Conservation (phyloP, 2,888 invertebrate genomes). For the Camptogramma bilineatum region DNA sequence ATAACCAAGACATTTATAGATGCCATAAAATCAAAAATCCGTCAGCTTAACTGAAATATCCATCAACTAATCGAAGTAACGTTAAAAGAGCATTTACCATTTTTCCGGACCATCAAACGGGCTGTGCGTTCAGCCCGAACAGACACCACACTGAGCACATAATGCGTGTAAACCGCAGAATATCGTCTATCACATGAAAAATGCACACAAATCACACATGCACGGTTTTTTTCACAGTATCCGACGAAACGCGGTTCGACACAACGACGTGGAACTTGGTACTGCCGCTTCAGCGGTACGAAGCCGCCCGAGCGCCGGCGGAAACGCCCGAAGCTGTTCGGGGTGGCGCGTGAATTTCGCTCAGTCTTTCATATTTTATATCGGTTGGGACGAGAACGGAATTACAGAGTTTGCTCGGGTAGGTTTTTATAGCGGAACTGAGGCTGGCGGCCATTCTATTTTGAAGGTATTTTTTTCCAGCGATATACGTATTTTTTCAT, state of each 20-base stretch:
- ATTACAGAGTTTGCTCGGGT: constrained; percentile 82
- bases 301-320: constrained; percentile 60
- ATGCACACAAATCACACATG: constrained; percentile 66
- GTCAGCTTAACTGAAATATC: constrained; percentile 48
- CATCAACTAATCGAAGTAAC: constrained; percentile 58
- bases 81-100: constrained; percentile 73
- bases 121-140: constrained; percentile 49
- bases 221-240: constrained; percentile 56
- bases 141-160: constrained; percentile 70
- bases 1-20: background rate
- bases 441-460: constrained; percentile 71
- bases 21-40: constrained; percentile 41
- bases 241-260: constrained; percentile 42
- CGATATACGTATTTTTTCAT: constrained; percentile 66
- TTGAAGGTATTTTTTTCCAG: constrained; percentile 71
- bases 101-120: constrained; percentile 75
- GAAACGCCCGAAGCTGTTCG: constrained; percentile 63
- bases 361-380: constrained; percentile 85
- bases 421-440: constrained; percentile 80
- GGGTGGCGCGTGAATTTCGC: constrained; percentile 71
- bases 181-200: constrained; percentile 52
- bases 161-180: constrained; percentile 59
- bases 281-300: constrained; percentile 81
- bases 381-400: constrained; percentile 75
- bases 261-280: constrained; percentile 55